These are phyloP conservation scores for Atopsyche davidsoni DNA, from an alignment of 1,140 invertebrate species.

Conservation along the genomic window DNA sequence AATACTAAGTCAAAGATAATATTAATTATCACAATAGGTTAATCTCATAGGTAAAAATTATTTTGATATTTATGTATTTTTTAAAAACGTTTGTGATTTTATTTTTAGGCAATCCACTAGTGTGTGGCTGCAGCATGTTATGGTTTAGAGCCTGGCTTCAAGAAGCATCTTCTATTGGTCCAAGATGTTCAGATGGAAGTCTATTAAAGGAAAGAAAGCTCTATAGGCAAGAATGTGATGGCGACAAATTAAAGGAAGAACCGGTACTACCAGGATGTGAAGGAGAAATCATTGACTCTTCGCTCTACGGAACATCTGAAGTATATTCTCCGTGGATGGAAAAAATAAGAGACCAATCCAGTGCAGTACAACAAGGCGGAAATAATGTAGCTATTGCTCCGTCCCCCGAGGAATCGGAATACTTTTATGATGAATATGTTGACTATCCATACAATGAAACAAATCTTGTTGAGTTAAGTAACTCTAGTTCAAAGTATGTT, in stretches of 20 bases:
- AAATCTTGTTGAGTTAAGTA: slow-evolving; percentile 37
- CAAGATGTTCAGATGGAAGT: slow-evolving; percentile 68
- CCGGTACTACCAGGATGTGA: slow-evolving; percentile 57
- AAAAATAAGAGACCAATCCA: slow-evolving; percentile 44
- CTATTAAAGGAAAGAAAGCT: slow-evolving; percentile 64
- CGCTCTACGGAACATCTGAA: slow-evolving; percentile 45
- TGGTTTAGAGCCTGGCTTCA: slow-evolving; percentile 79
- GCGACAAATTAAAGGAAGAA: slow-evolving; percentile 46
- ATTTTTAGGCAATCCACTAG: slow-evolving; percentile 69
- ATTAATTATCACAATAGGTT: too few relatives aligned
- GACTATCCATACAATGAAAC: slow-evolving; percentile 64
- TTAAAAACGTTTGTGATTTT: too few relatives aligned
- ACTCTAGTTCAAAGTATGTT: slow-evolving; percentile 16
- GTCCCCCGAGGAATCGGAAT: slow-evolving; percentile 65
- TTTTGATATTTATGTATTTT: too few relatives aligned
- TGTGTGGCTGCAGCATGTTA: slow-evolving; percentile 70
- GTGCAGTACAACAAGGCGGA: slow-evolving; percentile 23
- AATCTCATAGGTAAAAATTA: too few relatives aligned
- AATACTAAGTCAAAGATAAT: too few relatives aligned
- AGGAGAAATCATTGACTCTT: slow-evolving; percentile 52
- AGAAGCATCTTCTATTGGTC: slow-evolving; percentile 62
- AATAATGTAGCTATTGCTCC: slow-evolving; percentile 42
- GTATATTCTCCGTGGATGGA: slow-evolving; percentile 47
- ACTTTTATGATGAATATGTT: slow-evolving; percentile 74
- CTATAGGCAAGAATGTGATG: slow-evolving; percentile 58